Evolutionary conservation across 2,888 invertebrate species (phyloP).

Genomic region (Nasonia oneida): DNA sequence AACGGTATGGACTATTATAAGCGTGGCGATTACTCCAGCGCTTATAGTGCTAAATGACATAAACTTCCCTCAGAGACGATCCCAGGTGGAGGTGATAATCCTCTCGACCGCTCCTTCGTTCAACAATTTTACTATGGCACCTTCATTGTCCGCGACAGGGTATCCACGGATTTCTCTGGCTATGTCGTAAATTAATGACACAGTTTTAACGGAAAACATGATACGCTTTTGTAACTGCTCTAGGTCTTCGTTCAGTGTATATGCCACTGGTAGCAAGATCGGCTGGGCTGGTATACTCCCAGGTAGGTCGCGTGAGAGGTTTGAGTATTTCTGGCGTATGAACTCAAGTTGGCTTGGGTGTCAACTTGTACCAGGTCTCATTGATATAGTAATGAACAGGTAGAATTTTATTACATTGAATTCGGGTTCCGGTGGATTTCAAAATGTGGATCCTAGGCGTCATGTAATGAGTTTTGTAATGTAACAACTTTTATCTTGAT

Average conservation of each 20-base stretch:
- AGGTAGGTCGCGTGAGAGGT: neutral
- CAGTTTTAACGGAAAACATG: neutral
- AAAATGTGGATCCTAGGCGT: neutral
- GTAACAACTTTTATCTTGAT: constrained; percentile 62
- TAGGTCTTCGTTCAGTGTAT: neutral
- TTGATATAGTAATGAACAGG: neutral
- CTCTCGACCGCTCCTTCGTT: neutral
- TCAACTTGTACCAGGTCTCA: neutral
- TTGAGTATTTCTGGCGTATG: neutral
- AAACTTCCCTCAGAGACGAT: neutral
- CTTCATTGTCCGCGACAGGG: neutral
- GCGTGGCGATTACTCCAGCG: neutral
- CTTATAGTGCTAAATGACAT: neutral
- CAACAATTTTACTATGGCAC: neutral
- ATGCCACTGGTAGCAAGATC: neutral
- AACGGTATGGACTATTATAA: neutral
- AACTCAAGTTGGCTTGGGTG: neutral
- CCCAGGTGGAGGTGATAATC: neutral
- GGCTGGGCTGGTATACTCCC: neutral
- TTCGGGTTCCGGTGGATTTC: neutral
- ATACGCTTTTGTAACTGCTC: neutral
- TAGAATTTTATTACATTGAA: neutral
- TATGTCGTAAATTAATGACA: too few species aligned
- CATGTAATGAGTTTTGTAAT: neutral
- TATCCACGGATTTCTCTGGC: too few species aligned